Evolutionary conservation across 2,888 invertebrate species (phyloP).

Genomic region (Rotaria sp.): DNA sequence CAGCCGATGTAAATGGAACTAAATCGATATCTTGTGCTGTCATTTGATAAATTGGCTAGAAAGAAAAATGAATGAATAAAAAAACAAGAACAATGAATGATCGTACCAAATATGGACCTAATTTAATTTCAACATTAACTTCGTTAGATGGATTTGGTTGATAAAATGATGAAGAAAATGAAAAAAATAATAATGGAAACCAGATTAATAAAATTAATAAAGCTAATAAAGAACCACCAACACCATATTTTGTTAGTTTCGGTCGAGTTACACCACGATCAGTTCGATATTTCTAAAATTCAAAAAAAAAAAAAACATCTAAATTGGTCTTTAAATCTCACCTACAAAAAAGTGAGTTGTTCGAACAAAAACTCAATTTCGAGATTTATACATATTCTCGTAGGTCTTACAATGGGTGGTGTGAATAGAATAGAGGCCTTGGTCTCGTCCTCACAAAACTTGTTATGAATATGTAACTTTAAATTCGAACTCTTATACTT

Average conservation of each 20-base stretch:
- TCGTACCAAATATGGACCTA: conserved; percentile 73
- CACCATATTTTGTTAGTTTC: conserved; percentile 73
- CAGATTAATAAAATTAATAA: conserved; percentile 83
- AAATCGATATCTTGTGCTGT: conserved; percentile 75
- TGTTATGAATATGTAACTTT: too few relatives aligned
- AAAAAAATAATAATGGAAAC: conserved; percentile 92
- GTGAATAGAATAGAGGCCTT: too few relatives aligned
- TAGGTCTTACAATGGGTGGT: too few relatives aligned
- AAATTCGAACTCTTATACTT: too few relatives aligned
- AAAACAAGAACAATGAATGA: background rate
- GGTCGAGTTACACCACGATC: conserved; percentile 77
- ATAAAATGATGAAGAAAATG: conserved; percentile 59
- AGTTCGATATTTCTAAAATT: conserved; percentile 73
- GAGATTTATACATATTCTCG: too few relatives aligned
- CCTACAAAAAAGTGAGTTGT: too few relatives aligned
- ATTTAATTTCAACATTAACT: conserved; percentile 71
- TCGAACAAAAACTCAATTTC: too few relatives aligned
- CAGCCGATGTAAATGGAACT: conserved; percentile 42
- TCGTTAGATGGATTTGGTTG: conserved; percentile 76
- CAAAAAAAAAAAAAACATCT: background rate
- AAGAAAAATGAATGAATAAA: background rate
- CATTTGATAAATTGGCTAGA: conserved; percentile 74
- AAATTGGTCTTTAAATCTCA: background rate
- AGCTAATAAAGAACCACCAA: conserved; percentile 75
- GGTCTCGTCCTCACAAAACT: too few relatives aligned